phyloP scores from a whole-genome alignment of 23 tunicate genomes.

The Ciona savignyi region DNA sequence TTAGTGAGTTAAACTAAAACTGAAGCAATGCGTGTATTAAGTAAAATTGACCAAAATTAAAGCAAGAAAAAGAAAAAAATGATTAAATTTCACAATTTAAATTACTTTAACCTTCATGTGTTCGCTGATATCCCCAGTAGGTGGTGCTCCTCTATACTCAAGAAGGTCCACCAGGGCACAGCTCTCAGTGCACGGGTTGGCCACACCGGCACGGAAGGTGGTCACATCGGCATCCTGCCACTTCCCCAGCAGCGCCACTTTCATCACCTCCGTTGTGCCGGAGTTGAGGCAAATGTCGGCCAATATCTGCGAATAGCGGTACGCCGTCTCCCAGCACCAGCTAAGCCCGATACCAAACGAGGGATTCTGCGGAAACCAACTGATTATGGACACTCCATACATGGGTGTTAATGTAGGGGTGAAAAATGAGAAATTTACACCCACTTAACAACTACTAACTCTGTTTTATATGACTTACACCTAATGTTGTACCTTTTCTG shows the following conservation, averaged over 20 bases:
- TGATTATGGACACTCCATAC: no score
- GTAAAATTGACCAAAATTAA: no score
- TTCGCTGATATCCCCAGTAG: not conserved
- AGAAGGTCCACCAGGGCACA: conserved; percentile 76
- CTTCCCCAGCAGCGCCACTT: conserved; percentile 81
- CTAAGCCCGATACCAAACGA: conserved; percentile 28
- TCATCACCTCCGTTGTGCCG: conserved; percentile 37
- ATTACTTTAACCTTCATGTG: conserved; percentile 15
- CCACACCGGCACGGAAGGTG: conserved; percentile 77
- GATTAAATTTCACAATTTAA: not conserved
- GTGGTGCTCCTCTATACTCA: conserved; percentile 48
- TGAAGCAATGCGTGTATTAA: no score
- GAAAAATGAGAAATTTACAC: no score
- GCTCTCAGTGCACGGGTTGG: conserved; percentile 82
- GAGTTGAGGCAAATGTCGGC: conserved; percentile 65
- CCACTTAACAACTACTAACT: no score
- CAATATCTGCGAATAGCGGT: conserved; percentile 50
- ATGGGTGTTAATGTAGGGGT: no score
- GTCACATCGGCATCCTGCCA: conserved; percentile 94
- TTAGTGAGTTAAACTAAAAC: no score
- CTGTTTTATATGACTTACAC: no score
- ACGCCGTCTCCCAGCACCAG: conserved; percentile 75
- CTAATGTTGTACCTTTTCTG: no score
- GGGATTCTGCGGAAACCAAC: not conserved
- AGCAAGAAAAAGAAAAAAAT: no score